Conservation (phyloP, 2,888 invertebrate species). For the Agonum fuliginosum region DNA sequence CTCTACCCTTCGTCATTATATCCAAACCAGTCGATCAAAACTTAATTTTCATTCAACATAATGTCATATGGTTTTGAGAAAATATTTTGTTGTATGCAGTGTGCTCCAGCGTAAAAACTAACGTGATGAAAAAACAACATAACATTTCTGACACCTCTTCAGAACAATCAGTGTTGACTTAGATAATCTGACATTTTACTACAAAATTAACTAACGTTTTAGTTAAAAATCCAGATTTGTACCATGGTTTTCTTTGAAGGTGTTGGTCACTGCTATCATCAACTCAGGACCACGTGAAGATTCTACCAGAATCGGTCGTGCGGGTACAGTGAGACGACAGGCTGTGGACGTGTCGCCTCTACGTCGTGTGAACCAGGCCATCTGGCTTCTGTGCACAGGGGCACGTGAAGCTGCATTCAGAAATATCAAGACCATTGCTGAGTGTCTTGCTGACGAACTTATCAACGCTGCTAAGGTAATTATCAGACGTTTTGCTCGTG, state of each 20-base stretch:
- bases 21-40: no score
- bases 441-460: slow-evolving; percentile 99
- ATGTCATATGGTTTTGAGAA: no score
- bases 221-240: no score
- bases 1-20: no score
- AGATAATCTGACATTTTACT: slow-evolving; percentile 40
- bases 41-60: no score
- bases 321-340: slow-evolving; percentile 99
- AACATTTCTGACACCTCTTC: slow-evolving; percentile 71
- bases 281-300: slow-evolving; percentile 99
- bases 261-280: slow-evolving; percentile 97
- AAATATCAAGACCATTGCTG: slow-evolving; percentile 99
- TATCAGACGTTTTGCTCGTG: no score
- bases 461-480: slow-evolving; percentile 98
- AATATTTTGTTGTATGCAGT: no score
- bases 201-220: slow-evolving; percentile 18
- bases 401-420: slow-evolving; percentile 99
- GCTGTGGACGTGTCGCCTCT: slow-evolving; percentile 99
- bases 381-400: slow-evolving; percentile 99
- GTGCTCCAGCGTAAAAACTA: background rate
- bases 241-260: slow-evolving; percentile 74
- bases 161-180: slow-evolving; percentile 66
- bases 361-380: slow-evolving; percentile 98
- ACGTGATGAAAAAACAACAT: slow-evolving; percentile 64
- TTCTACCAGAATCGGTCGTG: slow-evolving; percentile 99